Evolutionary conservation across 1,140 invertebrate genomes (phyloP), one percentile per base, ranked within the genome.

Genomic region (Drosophila trapezifrons): DNA sequence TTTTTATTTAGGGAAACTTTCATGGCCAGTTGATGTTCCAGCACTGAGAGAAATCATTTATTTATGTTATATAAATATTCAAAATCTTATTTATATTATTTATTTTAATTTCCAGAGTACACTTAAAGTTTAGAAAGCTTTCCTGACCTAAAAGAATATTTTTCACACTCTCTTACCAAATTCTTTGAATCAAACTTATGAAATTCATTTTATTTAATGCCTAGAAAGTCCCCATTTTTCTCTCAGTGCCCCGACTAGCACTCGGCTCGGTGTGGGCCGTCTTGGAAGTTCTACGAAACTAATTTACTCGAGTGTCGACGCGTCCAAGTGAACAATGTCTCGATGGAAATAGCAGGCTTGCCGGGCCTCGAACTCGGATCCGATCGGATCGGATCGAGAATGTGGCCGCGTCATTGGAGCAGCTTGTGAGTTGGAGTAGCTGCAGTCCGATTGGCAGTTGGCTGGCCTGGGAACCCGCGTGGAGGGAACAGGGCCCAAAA

Each of bases 221-320:
- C 7, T 0, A 6, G 1, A 6, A 0, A 20, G 29, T 15, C 3
- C 17, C 17, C 13, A 5, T 2, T 27, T 67, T 52, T 67, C 60
- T 35, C 60, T 15, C 60, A 35, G 60, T 51, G 27, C 22, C 12
- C 10, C 27, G 12, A 12, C 29, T 32, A 9, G 9, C 29, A 32
- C 4, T 4, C 15, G 8, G 32, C 45, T n/a, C 55, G 65, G 55
- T 75, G 55, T 20, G 38, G 71, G 75, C 64, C 78, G 62, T 59
- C 76, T 78, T 80, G 79, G 64, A 84, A 89, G 84, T 87, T 87
- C 84, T 87, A 87, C 84, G 84, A 87, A 87, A 87, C 84, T 87
- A 87, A 87, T 87, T 87, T 87, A 80, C 64, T 87, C 80, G 74
- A 87, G 84, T 89, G 80, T 35, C 79, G 71, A 69, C 76, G 76